A percentile compares a stretch with the other conserved stretches of the same genome.
Evolutionary conservation across 37 sponge, comb jelly and placozoan genomes (phyloP).

Genomic region (Sycon ciliatum): DNA sequence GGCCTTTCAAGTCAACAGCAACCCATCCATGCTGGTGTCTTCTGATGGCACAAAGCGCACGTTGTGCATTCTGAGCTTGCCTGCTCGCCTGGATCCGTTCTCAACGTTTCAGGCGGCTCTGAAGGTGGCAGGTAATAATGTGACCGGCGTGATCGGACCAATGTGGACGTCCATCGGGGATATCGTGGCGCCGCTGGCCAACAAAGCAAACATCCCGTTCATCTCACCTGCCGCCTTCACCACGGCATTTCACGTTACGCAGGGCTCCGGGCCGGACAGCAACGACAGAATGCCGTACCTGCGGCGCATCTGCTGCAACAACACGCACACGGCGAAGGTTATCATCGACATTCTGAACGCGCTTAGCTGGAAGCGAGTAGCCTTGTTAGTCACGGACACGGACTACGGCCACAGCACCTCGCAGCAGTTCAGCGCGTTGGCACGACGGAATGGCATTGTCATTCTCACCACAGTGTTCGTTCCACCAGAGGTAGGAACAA

Average conservation of each 20-base stretch:
- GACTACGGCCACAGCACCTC: constrained; percentile 1
- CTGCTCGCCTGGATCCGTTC: too few relatives aligned
- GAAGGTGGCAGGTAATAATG: neutral
- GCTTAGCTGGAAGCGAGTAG: neutral
- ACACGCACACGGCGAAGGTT: too few relatives aligned
- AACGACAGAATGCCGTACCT: too few relatives aligned
- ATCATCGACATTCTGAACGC: neutral
- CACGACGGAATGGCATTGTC: neutral
- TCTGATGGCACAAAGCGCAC: too few relatives aligned
- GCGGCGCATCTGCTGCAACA: neutral
- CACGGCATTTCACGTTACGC: neutral
- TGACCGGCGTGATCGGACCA: neutral
- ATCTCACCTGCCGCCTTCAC: neutral
- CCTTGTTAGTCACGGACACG: neutral
- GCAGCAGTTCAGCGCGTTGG: neutral
- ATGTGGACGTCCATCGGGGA: neutral
- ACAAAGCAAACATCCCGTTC: neutral
- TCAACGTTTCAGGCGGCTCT: neutral
- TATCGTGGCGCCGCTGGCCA: neutral
- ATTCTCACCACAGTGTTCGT: neutral
- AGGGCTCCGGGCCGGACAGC: too few relatives aligned
- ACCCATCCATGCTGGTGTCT: too few relatives aligned
- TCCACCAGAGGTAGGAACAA: neutral
- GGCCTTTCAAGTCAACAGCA: too few relatives aligned
- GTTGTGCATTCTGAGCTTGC: too few relatives aligned